Evolutionary conservation across 2,797 vertebrate genomes (phyloP).

Genomic region (Epinephelus awoara): DNA sequence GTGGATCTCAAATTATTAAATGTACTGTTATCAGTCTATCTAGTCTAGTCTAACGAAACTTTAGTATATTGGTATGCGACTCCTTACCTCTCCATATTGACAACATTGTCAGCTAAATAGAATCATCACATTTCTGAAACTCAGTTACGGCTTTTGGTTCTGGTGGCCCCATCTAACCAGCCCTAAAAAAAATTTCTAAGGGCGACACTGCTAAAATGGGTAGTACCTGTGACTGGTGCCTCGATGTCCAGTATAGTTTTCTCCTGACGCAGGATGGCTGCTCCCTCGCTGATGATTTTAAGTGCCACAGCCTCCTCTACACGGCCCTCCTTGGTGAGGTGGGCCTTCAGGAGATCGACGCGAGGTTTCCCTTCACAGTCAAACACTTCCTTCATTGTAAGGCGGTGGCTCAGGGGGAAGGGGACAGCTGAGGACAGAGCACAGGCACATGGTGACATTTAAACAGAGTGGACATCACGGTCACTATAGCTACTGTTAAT

Average conservation of each 20-base stretch:
- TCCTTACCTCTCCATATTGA: no score
- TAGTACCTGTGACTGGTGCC: slow-evolving; percentile 88
- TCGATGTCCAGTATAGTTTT: slow-evolving; percentile 91
- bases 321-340: slow-evolving; percentile 89
- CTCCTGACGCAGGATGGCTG: slow-evolving; percentile 87
- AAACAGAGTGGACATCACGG: slow-evolving; percentile 18
- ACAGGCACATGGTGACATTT: slow-evolving; percentile 46
- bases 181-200: no score
- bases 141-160: no score
- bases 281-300: slow-evolving; percentile 86
- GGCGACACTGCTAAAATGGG: background rate
- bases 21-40: no score
- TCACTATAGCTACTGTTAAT: slow-evolving; percentile 27
- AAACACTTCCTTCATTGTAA: slow-evolving; percentile 90
- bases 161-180: no score
- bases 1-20: no score
- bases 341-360: slow-evolving; percentile 89
- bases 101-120: no score
- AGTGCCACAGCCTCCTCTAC: slow-evolving; percentile 88
- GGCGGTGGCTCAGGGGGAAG: slow-evolving; percentile 89
- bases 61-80: no score
- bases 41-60: no score
- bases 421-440: slow-evolving; percentile 85
- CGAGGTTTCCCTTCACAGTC: slow-evolving; percentile 88
- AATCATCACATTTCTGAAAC: no score